Base-by-base conservation (phyloP, 2,888 invertebrate genomes). In the Phorcus lineatus region DNA sequence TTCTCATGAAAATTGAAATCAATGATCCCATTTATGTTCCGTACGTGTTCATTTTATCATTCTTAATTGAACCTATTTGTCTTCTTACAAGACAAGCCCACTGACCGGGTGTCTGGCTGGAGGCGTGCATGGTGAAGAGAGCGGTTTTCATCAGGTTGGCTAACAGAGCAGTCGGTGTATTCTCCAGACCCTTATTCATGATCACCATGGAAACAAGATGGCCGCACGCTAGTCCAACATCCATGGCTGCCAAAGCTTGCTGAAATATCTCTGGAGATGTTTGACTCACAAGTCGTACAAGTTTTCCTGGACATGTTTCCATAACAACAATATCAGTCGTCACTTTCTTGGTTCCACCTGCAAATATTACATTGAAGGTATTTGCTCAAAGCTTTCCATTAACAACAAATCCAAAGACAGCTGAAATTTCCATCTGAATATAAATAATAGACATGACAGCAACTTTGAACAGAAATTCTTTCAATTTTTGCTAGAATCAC, bases 161-260 rank as follows among this genome's bases (percentile, higher is more conserved):
- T 70, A 92, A 84, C 70, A 92, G 84, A 7, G 91, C 91, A 52
- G 90, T 78, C 0, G 92, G 91, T 17, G 90, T 87, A 80, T 88
- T 89, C 55, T 86, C 87, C 28, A 91, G 75, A 9, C 92, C 91
- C 77, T 88, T 88, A 79, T 90, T 89, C n/a, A 83, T 80, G 24
- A 89, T 88, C n/a, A 91, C 85, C 78, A 91, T 83, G 9, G 92
- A 93, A 40, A 90, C 90, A 74, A 93, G 85, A 75, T 91, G 91
- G 24, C 92, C 92, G 79, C 89, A 88, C 0, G 89, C 84, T 0
- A 67, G 78, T 0, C 66, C 62, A 0, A 86, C 84, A 80, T 92
- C 89, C 3, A 84, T 85, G 6, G 40, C 53, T 4, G 79, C 82
- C 28, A 89, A 82, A 3, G 90, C 89, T 2, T 78, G 67, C 7